Evolutionary conservation across 2,797 vertebrate species (phyloP), one percentile per base, ranked within the genome.

Genomic region (Columba guinea): DNA sequence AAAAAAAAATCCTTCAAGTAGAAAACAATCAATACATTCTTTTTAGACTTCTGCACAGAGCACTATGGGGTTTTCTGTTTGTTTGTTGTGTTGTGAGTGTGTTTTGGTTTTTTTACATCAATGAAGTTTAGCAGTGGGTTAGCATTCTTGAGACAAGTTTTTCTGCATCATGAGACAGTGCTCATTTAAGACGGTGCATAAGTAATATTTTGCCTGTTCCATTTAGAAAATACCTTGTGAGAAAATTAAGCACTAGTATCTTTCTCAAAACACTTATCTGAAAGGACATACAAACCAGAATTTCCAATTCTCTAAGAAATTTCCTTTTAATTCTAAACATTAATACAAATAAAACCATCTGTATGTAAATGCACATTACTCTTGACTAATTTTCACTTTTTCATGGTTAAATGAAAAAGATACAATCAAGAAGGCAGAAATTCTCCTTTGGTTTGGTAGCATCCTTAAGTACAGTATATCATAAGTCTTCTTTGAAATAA

Each of bases 1-100:
- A 87, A 95, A 92, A 92, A 93, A 73, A 64, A 90, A 79, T 49
- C 34, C 32, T 64, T 87, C 41, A 37, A 8, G 10, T 37, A 82
- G 75, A 84, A 90, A 92, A 59, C 13, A 77, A 90, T 74, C 73
- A 86, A 78, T 79, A 78, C 8, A 35, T 69, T 34, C 5, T 60
- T 81, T 80, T 60, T 37, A 41, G 35, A 70, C 49, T 58, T 73
- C 41, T 62, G 46, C 41, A 73, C 9, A 65, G 16, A 62, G 9
- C 2, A 60, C 13, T 27, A 81, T 9, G 51, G 3, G 10, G 5
- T 79, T 16, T 60, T n/a, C 76, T 51, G 9, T 30, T 73, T 4
- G 10, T 46, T 46, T 46, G 19, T 46, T 46, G 44, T 46, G 19
- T 46, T 46, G 44, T 46, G 44, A 46, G 44, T 46, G 20, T 46